Evolutionary conservation across 2,113 vertebrate species (phyloP).

Genomic region (Alethe castanea): DNA sequence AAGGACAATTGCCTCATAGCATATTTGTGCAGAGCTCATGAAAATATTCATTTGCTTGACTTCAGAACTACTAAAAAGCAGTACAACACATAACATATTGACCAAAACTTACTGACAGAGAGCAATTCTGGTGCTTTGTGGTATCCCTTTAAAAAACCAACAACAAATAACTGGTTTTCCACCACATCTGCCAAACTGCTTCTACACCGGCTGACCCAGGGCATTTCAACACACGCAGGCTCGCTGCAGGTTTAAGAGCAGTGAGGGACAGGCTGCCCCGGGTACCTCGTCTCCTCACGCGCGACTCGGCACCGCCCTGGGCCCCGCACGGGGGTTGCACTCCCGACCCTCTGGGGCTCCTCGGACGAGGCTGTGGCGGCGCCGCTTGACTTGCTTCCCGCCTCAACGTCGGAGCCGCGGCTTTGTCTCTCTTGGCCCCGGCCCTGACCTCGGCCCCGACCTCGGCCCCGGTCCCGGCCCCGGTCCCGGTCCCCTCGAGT

Average conservation of each 20-base stretch:
- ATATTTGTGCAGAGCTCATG: not conserved
- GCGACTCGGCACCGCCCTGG: fast-evolving
- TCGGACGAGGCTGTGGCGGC: not conserved
- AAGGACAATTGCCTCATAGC: not conserved
- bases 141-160: not conserved
- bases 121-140: not conserved
- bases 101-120: not conserved
- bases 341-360: not conserved
- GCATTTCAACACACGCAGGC: not conserved
- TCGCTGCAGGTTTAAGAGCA: fast-evolving
- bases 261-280: not conserved
- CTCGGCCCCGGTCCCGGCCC: no score
- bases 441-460: fast-evolving
- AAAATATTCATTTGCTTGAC: not conserved
- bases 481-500: no score
- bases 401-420: not conserved
- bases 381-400: not conserved
- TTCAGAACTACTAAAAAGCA: not conserved
- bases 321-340: not conserved
- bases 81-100: not conserved
- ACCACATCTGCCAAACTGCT: not conserved
- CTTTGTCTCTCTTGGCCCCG: not conserved
- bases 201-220: not conserved
- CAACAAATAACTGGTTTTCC: not conserved
- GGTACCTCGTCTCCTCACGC: not conserved